Conservation (phyloP, 2,888 invertebrate genomes). For the Andricus quercusramuli region DNA sequence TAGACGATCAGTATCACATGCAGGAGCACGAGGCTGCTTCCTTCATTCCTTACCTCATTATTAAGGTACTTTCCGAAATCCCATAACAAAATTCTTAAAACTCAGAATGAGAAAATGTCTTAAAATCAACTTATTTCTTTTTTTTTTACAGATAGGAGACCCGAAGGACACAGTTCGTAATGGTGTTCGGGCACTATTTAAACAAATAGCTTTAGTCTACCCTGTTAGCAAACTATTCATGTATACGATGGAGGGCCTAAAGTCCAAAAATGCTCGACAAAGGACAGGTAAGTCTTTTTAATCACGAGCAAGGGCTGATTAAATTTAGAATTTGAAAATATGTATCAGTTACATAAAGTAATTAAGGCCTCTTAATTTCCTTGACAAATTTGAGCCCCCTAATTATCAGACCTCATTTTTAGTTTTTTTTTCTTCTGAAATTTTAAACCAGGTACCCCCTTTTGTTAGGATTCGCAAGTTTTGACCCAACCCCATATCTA, state of each 20-base stretch:
- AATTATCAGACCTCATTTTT: too few relatives aligned
- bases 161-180: slow-evolving; percentile 96
- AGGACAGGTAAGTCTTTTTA: slow-evolving; percentile 84
- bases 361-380: too few relatives aligned
- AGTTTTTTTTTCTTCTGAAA: too few relatives aligned
- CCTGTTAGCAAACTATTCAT: slow-evolving; percentile 93
- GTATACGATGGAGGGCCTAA: slow-evolving; percentile 95
- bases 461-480: too few relatives aligned
- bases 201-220: slow-evolving; percentile 91
- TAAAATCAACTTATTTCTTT: slow-evolving; percentile 39
- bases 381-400: too few relatives aligned
- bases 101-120: slow-evolving; percentile 1
- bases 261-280: slow-evolving; percentile 98
- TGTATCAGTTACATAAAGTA: too few relatives aligned
- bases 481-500: too few relatives aligned
- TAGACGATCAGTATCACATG: slow-evolving; percentile 90
- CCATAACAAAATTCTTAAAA: slow-evolving; percentile 27
- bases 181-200: slow-evolving; percentile 91
- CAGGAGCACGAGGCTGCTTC: slow-evolving; percentile 94
- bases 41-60: slow-evolving; percentile 96
- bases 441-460: too few relatives aligned
- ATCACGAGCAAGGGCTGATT: too few relatives aligned
- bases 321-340: too few relatives aligned
- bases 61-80: slow-evolving; percentile 85
- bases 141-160: slow-evolving; percentile 88